Base-by-base conservation (phyloP, 2,797 vertebrate species). In the Phylloscopus collybita region DNA sequence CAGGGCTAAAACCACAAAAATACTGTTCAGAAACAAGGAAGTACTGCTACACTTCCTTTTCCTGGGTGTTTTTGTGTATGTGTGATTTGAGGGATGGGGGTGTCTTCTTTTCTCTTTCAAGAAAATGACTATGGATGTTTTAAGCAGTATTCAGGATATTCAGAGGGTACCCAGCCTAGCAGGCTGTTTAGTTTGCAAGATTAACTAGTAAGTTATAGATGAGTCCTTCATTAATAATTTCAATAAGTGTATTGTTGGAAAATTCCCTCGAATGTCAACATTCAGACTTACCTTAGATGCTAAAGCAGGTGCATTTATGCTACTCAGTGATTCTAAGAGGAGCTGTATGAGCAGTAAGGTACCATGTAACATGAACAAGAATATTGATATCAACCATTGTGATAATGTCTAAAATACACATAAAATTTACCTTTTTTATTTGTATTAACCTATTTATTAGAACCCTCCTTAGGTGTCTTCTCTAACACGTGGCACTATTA, bases 51-150 rank as follows among this genome's bases (percentile, higher is more conserved):
- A 56, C 13, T 20, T 70, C 17, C 10, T 54, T 72, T 36, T 34
- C 49, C 13, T 61, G 34, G 7, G 21, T 50, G 14, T 69, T 84
- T 65, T 2, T 54, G 16, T 16, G 22, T 44, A 12, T 10, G 10
- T 9, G 9, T 5, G 1, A 2, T 70, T 81, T 67, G 18, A 9
- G 2, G 13, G 14, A 16, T 13, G 9, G 2, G 2, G 6, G 1
- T n/a, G 3, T 38, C 15, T n/a, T 26, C 25, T 40, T 25, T 27
- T 57, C 51, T 26, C 14, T 57, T 56, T 66, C 20, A n/a, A 23
- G 9, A 25, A 70, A 75, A 15, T 34, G 1, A 26, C 25, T 47
- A 11, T 20, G 23, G 13, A 9, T 54, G 6, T 8, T 74, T 86
- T 32, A 81, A 61, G 13, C 8, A 71, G 16, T 45, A 34, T 22